Evolutionary conservation across 2,113 vertebrate species (phyloP), one percentile per base, ranked within the genome.

Genomic region (Lucifuga dentata): DNA sequence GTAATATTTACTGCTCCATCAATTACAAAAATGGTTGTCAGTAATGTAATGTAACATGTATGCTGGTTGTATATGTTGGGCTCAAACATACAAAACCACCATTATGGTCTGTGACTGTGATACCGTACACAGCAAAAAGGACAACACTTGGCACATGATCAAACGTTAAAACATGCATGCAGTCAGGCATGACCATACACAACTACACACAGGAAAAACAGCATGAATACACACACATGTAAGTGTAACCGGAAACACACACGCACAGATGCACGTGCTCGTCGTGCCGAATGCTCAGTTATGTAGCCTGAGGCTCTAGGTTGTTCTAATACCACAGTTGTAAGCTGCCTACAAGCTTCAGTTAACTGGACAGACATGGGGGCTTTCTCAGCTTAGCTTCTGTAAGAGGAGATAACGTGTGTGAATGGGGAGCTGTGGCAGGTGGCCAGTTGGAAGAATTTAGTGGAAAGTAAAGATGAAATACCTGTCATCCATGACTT

Each of bases 251-350:
- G 15, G 9, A 49, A 11, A 58, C 29, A 68, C 40, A 61, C 26
- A 19, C 23, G 51, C 15, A 51, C 17, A 55, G 2, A 52, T 59
- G 63, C 29, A 24, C 6, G 4, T 4, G 33, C 19, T 53, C 24
- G 15, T 35, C 75, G 63, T 51, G 36, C 63, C n/a, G 49, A 75
- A 45, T 1, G 43, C 51, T 64, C 46, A 60, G 26, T 29, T 35
- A 2, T 57, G 38, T 39, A 70, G 75, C 71, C 75, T 0, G 35
- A 57, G 68, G 72, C 64, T 40, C 19, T 33, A 44, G 44, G 60
- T 70, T 67, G 51, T 64, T 78, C 51, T 69, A 60, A 45, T 20
- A 48, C 53, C 50, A 23, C 55, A 38, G 61, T 48, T 79, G 24
- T 38, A 46, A 60, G 68, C 48, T 3, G 29, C 52, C 56, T 20